Conservation (phyloP, 2,888 invertebrate genomes). For the Epinotia nisella region DNA sequence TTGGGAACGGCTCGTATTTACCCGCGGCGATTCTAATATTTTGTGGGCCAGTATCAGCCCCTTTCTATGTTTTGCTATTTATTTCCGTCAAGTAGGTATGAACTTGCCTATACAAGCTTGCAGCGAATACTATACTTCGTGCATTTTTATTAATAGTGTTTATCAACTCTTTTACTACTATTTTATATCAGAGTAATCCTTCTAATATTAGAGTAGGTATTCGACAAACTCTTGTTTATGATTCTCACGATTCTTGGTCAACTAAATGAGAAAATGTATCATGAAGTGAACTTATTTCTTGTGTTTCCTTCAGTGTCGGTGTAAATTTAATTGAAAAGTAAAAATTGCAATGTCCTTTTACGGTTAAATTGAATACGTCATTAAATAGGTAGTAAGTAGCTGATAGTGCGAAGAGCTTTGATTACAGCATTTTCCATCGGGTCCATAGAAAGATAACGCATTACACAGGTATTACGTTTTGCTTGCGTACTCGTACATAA, state of each 20-base stretch:
- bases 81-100: slow-evolving; percentile 11
- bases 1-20: neutral
- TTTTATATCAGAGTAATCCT: no score
- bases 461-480: neutral
- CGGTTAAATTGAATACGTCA: neutral
- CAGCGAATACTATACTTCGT: no score
- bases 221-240: no score
- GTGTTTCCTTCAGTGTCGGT: neutral
- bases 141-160: no score
- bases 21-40: slow-evolving; percentile 5
- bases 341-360: neutral
- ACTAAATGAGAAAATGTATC: no score
- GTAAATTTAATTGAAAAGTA: neutral
- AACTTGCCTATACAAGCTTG: no score
- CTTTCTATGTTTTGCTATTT: slow-evolving; percentile 2
- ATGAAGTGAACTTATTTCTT: neutral
- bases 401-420: slow-evolving; percentile 13
- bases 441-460: slow-evolving; percentile 21
- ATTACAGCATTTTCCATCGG: slow-evolving; percentile 12
- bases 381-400: slow-evolving; percentile 1
- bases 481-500: neutral
- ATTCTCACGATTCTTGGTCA: no score
- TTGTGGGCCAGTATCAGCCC: slow-evolving; percentile 7
- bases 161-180: no score
- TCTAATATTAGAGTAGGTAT: no score